A percentile compares a stretch with the other conserved stretches of the same genome.
These are phyloP conservation scores for Brachypteracias leptosomus DNA, from an alignment of 2,113 vertebrate species.

Conservation along the genomic window DNA sequence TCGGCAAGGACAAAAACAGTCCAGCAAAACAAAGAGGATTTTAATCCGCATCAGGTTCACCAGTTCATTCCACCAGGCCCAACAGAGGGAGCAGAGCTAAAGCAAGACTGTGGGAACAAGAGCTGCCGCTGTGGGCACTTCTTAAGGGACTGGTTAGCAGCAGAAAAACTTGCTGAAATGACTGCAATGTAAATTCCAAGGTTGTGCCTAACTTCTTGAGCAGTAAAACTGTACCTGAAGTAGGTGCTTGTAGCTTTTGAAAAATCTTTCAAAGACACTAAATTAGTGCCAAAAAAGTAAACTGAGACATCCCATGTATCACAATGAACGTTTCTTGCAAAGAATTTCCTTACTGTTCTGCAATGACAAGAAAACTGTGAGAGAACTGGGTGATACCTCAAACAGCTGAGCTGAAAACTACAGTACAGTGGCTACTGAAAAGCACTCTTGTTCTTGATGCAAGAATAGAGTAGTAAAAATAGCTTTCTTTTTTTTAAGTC, in stretches of 20 bases:
- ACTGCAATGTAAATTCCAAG: not conserved
- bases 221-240: not conserved
- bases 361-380: not conserved
- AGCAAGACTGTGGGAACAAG: not conserved
- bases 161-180: not conserved
- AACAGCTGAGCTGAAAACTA: not conserved
- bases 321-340: not conserved
- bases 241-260: not conserved
- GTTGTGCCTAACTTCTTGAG: not conserved
- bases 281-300: not conserved
- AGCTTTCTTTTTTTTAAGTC: not conserved
- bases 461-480: not conserved
- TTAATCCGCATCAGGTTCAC: fast-evolving
- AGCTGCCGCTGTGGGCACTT: not conserved
- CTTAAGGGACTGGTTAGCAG: not conserved
- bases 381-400: not conserved
- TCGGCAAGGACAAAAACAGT: not conserved
- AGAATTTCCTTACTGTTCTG: not conserved
- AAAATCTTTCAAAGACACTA: not conserved
- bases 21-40: not conserved
- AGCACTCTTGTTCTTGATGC: not conserved
- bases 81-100: not conserved
- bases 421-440: not conserved
- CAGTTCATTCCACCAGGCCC: not conserved
- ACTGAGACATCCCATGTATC: not conserved